A percentile compares a stretch with the other conserved stretches of the same genome.
phyloP scores from a whole-genome alignment of 2,113 vertebrate species.

The Thamnophis sirtalis region DNA sequence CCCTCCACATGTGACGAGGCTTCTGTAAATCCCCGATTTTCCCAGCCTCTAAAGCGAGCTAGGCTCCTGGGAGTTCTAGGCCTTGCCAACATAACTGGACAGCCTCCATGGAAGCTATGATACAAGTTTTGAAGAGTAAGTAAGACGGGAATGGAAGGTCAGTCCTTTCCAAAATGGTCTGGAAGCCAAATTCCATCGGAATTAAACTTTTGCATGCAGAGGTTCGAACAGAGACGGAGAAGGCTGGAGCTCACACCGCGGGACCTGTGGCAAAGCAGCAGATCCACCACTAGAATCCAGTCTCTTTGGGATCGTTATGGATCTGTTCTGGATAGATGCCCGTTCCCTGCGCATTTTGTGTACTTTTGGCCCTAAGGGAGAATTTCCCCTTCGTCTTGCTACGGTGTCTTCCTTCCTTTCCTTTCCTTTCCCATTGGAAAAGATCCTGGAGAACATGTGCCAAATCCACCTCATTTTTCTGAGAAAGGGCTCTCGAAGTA shows the following conservation, averaged over 20 bases:
- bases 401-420: background rate
- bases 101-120: background rate
- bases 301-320: background rate
- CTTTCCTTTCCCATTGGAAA: background rate
- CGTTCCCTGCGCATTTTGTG: background rate
- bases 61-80: background rate
- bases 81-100: background rate
- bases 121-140: background rate
- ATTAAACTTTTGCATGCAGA: background rate
- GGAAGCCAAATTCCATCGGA: background rate
- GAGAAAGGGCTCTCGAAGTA: background rate
- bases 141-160: background rate
- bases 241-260: background rate
- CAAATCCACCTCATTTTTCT: background rate
- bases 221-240: background rate
- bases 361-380: background rate
- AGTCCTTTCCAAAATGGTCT: background rate
- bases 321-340: background rate
- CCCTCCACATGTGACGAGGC: background rate
- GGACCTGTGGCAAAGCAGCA: too few species aligned
- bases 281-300: background rate
- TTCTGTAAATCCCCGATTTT: background rate
- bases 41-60: background rate
- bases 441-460: rapidly evolving
- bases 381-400: background rate